Evolutionary conservation across 1,140 invertebrate genomes (phyloP).

Genomic region (Hylaeus anthracinus): DNA sequence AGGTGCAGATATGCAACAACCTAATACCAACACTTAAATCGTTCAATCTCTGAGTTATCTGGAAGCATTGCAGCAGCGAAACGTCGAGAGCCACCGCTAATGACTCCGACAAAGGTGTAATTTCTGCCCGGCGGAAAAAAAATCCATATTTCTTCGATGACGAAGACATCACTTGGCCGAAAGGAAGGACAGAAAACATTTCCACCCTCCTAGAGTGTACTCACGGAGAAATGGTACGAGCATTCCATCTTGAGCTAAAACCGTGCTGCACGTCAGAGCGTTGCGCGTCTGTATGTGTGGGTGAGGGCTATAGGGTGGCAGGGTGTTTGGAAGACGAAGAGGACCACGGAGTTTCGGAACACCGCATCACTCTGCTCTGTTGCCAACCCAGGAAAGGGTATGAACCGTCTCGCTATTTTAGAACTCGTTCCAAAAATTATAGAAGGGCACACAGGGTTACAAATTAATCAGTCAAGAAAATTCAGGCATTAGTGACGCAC

Average conservation of each 20-base stretch:
- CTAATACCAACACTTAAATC: too few relatives aligned
- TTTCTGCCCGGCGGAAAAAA: constrained; percentile 28
- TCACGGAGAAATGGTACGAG: constrained; percentile 58
- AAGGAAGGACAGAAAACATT: constrained; percentile 48
- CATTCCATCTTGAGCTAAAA: constrained; percentile 68
- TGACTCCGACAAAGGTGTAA: constrained; percentile 3
- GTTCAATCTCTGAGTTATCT: too few relatives aligned
- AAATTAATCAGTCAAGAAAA: too few relatives aligned
- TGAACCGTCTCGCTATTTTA: constrained; percentile 19
- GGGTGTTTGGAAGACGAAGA: constrained; percentile 75
- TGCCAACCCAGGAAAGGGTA: constrained; percentile 65
- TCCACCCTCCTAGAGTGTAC: constrained; percentile 46
- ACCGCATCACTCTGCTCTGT: constrained; percentile 69
- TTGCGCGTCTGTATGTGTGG: constrained; percentile 27
- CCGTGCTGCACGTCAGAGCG: constrained; percentile 55
- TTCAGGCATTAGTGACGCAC: too few relatives aligned
- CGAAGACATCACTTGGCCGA: constrained; percentile 32
- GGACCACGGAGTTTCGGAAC: constrained; percentile 73
- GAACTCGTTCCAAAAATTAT: not conserved
- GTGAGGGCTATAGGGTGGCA: constrained; percentile 59
- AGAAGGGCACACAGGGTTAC: too few relatives aligned
- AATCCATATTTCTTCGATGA: constrained; percentile 47
- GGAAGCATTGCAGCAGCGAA: not conserved
- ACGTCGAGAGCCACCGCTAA: too few relatives aligned
- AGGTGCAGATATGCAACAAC: too few relatives aligned